Base-by-base conservation (phyloP, 92 coral and sea anemone species). In the Diadumene lineata region DNA sequence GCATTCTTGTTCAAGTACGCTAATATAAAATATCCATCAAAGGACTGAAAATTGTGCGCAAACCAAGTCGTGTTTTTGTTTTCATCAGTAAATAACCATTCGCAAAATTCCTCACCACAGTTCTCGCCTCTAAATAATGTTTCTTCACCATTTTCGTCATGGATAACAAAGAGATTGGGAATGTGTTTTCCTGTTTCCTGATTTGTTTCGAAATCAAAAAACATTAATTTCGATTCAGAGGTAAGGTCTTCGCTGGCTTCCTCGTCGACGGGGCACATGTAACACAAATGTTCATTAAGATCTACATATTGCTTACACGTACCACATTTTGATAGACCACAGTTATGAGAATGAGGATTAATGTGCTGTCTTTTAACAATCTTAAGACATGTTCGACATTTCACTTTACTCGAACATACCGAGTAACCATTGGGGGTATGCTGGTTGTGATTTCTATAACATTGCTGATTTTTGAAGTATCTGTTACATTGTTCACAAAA, bases 181-280 rank as follows among this genome's bases (percentile, higher is more conserved):
- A 69, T 25, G 33, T 90, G 91, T 0, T 11, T 24, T 10, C 86
- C 88, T 1, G 75, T 69, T n/a, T 86, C 88, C 34, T 86, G 91
- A 0, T 13, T 64, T 3, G 82, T 56, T 43, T 85, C 94, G 32
- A 82, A 61, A 34, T 85, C 83, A 28, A 66, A 85, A 60, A 85
- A 85, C 1, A 74, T 25, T 18, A 62, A 65, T 28, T 74, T 72
- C n/a, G n/a, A n/a, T n/a, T n/a, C n/a, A n/a, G n/a, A n/a, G 7
- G 50, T 0, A 48, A 34, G 63, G 7, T 60, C 6, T 1, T 60
- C 65, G 24, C 13, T 24, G 28, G 7, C 31, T 16, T 26, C 30
- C 7, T 4, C 21, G 9, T 60, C 67, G 58, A 21, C 11, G 3
- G 78, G 78, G 10, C 58, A 68, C 68, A 73, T 57, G 31, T 0